Percentiles rank a stretch among this genome's conserved stretches.
These are phyloP conservation scores for Protobothrops flavoviridis DNA, from an alignment of 2,113 vertebrate genomes.

Conservation along the genomic window DNA sequence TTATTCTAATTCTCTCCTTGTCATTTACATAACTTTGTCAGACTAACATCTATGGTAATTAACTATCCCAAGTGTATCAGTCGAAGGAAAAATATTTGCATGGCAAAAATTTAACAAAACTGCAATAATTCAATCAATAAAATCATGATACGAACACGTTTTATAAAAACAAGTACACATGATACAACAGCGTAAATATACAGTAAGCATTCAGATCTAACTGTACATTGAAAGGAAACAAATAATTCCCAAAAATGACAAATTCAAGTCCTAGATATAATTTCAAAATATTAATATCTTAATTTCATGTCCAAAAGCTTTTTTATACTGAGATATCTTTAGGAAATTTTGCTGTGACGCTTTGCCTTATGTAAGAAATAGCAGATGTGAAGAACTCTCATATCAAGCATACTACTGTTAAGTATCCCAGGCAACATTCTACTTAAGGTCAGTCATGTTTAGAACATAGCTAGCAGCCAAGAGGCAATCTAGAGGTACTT, in stretches of 20 bases:
- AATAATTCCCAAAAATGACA: not conserved
- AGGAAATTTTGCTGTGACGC: conserved; percentile 3
- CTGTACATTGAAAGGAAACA: not conserved
- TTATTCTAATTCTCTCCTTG: not conserved
- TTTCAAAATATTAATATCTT: not conserved
- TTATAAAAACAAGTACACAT: not conserved
- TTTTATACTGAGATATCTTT: not conserved
- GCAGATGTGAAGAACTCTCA: not conserved
- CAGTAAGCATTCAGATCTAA: not conserved
- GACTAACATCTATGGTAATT: conserved; percentile 2
- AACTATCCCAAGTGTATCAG: not conserved
- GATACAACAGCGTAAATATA: not conserved
- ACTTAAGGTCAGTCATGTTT: not conserved
- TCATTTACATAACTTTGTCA: conserved; percentile 1
- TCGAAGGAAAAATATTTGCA: conserved; percentile 17
- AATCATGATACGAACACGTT: not conserved
- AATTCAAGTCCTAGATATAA: not conserved
- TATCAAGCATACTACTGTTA: not conserved
- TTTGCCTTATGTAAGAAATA: conserved; percentile 16
- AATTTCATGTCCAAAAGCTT: not conserved
- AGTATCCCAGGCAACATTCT: not conserved
- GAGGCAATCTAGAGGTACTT: not conserved
- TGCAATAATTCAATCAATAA: not conserved
- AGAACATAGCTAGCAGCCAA: not conserved
- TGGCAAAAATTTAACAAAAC: conserved; percentile 7